Base-by-base conservation (phyloP, 2,113 vertebrate genomes). In the Micromys minutus region DNA sequence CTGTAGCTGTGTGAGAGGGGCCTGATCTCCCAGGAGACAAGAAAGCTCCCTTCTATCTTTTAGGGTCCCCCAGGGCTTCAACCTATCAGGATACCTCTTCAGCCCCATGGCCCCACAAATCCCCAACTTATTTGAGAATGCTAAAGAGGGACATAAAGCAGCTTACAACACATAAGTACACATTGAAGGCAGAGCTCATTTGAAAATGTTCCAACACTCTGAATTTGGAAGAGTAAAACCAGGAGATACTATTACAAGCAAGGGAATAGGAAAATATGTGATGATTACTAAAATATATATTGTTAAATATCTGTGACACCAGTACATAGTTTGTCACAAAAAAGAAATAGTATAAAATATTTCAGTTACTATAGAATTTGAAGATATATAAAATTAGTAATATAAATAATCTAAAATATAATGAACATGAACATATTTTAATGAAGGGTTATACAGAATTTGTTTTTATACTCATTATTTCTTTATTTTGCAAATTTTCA, bases 341-440 rank as follows among this genome's bases (percentile, higher is more conserved):
- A 47, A 84, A 4, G 31, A 42, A 89, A 52, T 63, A 47, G 0
- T 3, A 36, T 63, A 76, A 89, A 16, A 21, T 26, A 71, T 69
- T 50, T 39, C 34, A 81, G 50, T 80, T 50, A 7, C 21, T n/a
- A 8, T 88, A 57, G 17, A 15, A 74, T 84, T 36, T 29, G 36
- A 85, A 93, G 84, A 80, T 31, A 52, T 21, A 71, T 63, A 26
- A 87, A 34, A 17, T 76, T 86, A 86, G 57, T 77, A 81, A 94
- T 26, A 94, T 57, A 72, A 81, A 76, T 2, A 63, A n/a, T 0
- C 3, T 11, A 83, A 76, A 71, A 63, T 1, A 29, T 93, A 55
- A 52, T 85, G 36, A 47, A 50, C 19, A 29, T 71, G 42, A 52
- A 26, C 39, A 88, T 91, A 71, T n/a, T 76, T 39, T 72, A 57